Base-by-base conservation (phyloP, 2,797 vertebrate genomes). In the Okamejei kenojei region DNA sequence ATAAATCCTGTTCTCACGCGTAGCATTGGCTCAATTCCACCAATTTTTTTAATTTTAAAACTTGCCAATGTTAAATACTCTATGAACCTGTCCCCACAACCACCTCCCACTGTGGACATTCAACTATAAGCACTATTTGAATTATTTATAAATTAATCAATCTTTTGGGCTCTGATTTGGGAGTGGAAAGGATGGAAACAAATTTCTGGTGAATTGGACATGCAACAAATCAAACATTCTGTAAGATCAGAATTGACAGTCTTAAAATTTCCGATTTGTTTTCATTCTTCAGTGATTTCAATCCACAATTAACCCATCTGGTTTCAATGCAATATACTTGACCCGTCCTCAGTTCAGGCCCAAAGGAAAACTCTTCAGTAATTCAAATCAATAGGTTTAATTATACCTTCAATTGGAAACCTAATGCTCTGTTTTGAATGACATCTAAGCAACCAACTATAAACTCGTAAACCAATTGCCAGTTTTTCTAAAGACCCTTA, bases 391-490 rank as follows among this genome's bases (percentile, higher is more conserved):
- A 86, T 88, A n/a, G 82, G 35, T 35, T 71, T 80, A 93, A 93
- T 80, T 81, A 81, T 74, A 91, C 54, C 32, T 74, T n/a, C 74
- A 74, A 21, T 76, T 13, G 11, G 61, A 86, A 78, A 65, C 93
- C 32, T 68, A 90, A 93, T 65, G 65, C 79, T 84, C 54, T 63
- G 93, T 79, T 93, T 35, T 38, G 77, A 32, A 71, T 80, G 90
- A 38, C 71, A 92, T 54, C 90, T 92, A 93, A 90, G 74, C 93
- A 35, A 93, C 93, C 93, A 93, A 93, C 93, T 93, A 93, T 82
- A 81, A 93, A 54, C 90, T 76, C 23, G 35, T 61, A 68, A 90
- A 78, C 29, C 79, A 86, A 93, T 32, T 78, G 77, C 79, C 65
- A 74, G 68, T 38, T 58, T 88, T 84, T 71, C 71, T 86, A 93